Evolutionary conservation across 2,888 invertebrate genomes (phyloP).

Genomic region (Elegia similella): DNA sequence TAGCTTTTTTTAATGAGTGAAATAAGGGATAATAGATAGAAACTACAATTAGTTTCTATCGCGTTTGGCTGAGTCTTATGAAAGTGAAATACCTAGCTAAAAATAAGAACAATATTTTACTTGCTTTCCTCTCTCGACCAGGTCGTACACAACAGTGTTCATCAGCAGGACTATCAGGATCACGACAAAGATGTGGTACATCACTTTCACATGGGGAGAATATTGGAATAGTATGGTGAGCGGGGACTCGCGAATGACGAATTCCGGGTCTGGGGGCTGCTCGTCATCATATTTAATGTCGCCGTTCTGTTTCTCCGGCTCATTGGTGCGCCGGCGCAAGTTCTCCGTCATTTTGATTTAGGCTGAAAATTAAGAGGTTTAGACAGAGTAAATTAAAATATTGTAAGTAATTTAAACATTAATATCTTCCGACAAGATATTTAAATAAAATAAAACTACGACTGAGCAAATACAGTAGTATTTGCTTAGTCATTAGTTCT

Average conservation of each 20-base stretch:
- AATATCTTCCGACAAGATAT: no score
- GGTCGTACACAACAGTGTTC: constrained; percentile 87
- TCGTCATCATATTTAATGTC: constrained; percentile 34
- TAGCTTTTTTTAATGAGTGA: no score
- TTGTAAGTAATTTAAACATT: no score
- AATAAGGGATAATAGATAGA: no score
- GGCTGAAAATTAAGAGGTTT: constrained; percentile 18
- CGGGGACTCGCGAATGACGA: constrained; percentile 88
- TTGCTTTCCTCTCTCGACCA: constrained; percentile 88
- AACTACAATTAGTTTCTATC: no score
- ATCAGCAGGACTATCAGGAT: constrained; percentile 87
- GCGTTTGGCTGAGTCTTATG: no score
- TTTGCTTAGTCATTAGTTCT: no score
- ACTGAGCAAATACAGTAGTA: no score
- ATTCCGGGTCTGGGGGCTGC: constrained; percentile 58
- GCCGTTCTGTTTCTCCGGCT: constrained; percentile 38
- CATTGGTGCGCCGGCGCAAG: constrained; percentile 32
- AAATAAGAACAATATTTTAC: constrained; percentile 43
- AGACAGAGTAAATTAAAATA: no score
- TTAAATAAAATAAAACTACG: no score
- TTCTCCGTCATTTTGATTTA: constrained; percentile 29
- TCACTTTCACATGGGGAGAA: constrained; percentile 88
- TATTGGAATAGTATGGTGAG: constrained; percentile 89
- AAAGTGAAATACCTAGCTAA: not conserved
- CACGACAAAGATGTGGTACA: constrained; percentile 92